Evolutionary conservation across 2,797 vertebrate species (phyloP).

Genomic region (Malacoraja senta): DNA sequence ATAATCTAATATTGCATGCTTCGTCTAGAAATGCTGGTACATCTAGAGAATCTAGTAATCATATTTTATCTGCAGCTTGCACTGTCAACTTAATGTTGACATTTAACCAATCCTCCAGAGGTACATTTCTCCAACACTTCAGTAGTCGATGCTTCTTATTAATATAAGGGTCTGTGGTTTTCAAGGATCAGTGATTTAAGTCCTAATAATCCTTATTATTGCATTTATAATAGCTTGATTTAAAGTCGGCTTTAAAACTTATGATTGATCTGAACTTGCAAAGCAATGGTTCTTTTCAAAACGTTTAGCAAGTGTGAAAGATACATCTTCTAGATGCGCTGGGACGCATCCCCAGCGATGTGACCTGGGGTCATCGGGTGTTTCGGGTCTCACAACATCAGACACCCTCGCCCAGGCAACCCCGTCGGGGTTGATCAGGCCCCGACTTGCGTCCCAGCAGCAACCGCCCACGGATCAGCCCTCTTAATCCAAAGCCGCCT

Average conservation of each 20-base stretch:
- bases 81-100: constrained; percentile 48
- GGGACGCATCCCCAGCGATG: too few relatives aligned
- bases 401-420: too few relatives aligned
- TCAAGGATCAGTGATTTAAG: background rate
- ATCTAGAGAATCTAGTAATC: constrained; percentile 51
- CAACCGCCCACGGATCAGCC: too few relatives aligned
- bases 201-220: constrained; percentile 12
- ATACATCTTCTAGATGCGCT: too few relatives aligned
- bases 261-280: background rate
- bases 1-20: background rate
- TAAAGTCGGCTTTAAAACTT: constrained; percentile 18
- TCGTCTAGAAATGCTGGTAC: background rate
- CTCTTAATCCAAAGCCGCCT: too few relatives aligned
- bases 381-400: too few relatives aligned
- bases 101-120: constrained; percentile 47
- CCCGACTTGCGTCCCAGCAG: too few relatives aligned
- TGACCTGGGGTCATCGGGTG: too few relatives aligned
- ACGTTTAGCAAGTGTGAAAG: background rate
- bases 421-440: too few relatives aligned
- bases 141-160: background rate
- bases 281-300: background rate
- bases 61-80: constrained; percentile 52
- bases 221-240: background rate
- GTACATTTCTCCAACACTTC: background rate
- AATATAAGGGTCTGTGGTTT: background rate